These are phyloP conservation scores for Phthorimaea operculella DNA, from an alignment of 1,140 invertebrate genomes.

Conservation along the genomic window DNA sequence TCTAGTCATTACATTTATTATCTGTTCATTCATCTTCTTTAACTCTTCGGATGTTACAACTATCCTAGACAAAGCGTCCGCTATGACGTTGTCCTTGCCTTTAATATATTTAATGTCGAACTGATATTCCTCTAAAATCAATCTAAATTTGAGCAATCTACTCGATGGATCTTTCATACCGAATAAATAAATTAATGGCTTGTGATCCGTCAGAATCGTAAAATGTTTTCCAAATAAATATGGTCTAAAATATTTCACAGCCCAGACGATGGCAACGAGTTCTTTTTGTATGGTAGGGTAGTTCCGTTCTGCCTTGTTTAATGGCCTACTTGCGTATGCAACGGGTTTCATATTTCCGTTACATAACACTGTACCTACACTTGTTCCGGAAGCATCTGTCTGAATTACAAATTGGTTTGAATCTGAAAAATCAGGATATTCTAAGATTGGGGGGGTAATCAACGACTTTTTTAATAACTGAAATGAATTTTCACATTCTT, in stretches of 20 bases:
- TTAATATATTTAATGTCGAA: neutral
- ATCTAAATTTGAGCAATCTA: neutral
- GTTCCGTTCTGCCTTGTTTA: neutral
- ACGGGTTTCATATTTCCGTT: neutral
- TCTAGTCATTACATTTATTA: neutral
- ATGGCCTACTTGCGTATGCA: neutral
- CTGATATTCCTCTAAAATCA: neutral
- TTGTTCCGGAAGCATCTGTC: neutral
- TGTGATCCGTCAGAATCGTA: neutral
- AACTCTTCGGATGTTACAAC: neutral
- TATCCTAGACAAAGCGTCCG: neutral
- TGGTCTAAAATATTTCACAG: neutral
- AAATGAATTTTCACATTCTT: neutral
- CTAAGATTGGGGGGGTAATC: neutral
- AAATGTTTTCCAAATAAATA: neutral
- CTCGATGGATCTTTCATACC: neutral
- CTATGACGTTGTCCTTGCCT: neutral
- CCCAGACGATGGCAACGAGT: neutral
- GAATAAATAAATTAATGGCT: constrained; percentile 6
- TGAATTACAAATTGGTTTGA: neutral
- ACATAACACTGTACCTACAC: neutral
- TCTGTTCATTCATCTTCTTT: neutral
- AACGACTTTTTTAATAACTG: neutral
- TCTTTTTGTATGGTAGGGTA: constrained; percentile 1
- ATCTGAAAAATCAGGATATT: neutral